Evolutionary conservation across 2,113 vertebrate genomes (phyloP).

Genomic region (Malurus cyaneus): DNA sequence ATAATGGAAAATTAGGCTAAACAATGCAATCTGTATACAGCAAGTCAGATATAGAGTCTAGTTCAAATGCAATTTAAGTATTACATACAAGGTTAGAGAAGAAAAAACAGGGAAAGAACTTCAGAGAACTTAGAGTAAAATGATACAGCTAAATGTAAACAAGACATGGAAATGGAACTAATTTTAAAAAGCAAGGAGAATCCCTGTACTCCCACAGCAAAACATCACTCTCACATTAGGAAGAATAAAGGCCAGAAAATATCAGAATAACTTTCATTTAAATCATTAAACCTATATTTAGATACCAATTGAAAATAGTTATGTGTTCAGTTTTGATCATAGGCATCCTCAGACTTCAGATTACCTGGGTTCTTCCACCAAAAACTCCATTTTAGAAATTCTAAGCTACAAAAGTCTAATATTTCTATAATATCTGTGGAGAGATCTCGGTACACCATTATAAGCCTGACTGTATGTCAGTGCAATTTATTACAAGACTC

Average conservation of each 20-base stretch:
- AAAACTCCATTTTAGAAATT: not conserved
- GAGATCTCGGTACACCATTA: not conserved
- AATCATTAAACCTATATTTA: not conserved
- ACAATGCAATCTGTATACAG: not conserved
- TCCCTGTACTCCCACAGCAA: not conserved
- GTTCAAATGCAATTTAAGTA: not conserved
- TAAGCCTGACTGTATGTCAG: not conserved
- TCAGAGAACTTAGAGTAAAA: not conserved
- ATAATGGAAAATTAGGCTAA: not conserved
- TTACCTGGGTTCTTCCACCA: not conserved
- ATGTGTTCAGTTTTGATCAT: not conserved
- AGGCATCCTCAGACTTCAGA: not conserved
- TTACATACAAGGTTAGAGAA: not conserved
- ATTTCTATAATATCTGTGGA: not conserved
- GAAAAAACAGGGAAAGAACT: not conserved
- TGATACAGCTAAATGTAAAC: not conserved
- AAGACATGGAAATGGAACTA: not conserved
- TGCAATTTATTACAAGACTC: not conserved
- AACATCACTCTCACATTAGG: not conserved
- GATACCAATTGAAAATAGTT: not conserved
- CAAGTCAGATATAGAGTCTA: not conserved
- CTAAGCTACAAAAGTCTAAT: not conserved
- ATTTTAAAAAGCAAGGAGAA: not conserved
- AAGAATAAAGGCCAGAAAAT: not conserved
- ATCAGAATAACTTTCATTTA: not conserved